Conservation (phyloP, 2,888 invertebrate species). For the Kuschelorhynchus macadamiae region DNA sequence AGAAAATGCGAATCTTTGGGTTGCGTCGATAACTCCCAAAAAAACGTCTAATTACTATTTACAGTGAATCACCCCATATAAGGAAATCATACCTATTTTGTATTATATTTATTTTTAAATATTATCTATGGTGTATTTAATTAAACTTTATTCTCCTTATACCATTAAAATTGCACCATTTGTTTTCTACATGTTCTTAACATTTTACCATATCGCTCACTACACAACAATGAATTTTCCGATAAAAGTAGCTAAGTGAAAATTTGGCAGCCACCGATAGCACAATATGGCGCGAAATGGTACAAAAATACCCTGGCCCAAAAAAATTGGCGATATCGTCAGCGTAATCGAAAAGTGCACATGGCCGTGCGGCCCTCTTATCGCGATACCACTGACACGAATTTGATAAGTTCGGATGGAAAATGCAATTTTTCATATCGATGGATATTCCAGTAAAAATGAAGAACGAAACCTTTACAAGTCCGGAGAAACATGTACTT, state of each 20-base stretch:
- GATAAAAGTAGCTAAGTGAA: conserved; percentile 36
- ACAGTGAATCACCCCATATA: too few relatives aligned
- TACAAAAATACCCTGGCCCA: conserved; percentile 38
- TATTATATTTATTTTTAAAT: too few relatives aligned
- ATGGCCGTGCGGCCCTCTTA: conserved; percentile 25
- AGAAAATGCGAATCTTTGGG: too few relatives aligned
- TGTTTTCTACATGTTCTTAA: too few relatives aligned
- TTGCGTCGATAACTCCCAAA: too few relatives aligned
- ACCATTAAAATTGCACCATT: too few relatives aligned
- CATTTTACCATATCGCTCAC: background rate
- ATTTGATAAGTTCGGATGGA: conserved; percentile 24
- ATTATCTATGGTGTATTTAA: too few relatives aligned
- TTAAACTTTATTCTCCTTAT: too few relatives aligned
- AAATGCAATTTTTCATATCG: conserved; percentile 39
- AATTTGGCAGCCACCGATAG: conserved; percentile 47
- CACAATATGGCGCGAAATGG: conserved; percentile 49
- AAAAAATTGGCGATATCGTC: conserved; percentile 42
- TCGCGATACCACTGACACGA: conserved; percentile 35
- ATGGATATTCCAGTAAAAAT: background rate
- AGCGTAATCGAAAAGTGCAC: conserved; percentile 17
- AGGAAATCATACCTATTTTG: too few relatives aligned
- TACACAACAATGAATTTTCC: conserved; percentile 31
- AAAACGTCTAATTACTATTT: too few relatives aligned
- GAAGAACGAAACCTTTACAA: too few relatives aligned
- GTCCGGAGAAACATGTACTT: too few relatives aligned